These are phyloP conservation scores for Acheta domesticus DNA, from an alignment of 2,888 invertebrate genomes.

Conservation along the genomic window DNA sequence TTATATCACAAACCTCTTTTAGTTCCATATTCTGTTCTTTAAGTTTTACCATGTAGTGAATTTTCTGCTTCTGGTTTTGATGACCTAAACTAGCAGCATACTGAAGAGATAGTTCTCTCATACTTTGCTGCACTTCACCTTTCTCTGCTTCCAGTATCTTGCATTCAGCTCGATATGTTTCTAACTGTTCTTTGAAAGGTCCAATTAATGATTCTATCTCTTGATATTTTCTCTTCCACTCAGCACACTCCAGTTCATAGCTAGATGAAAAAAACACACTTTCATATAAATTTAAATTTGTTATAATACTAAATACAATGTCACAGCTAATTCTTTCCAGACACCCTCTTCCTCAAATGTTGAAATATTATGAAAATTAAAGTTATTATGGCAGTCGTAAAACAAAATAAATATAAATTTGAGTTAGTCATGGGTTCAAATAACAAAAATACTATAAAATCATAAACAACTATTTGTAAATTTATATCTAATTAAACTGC, in stretches of 20 bases:
- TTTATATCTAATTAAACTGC: too few species aligned
- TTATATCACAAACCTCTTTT: conserved; percentile 47
- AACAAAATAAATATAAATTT: too few species aligned
- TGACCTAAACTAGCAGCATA: conserved; percentile 61
- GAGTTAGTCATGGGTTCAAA: too few species aligned
- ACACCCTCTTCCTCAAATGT: too few species aligned
- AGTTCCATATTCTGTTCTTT: conserved; percentile 50
- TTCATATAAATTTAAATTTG: not conserved
- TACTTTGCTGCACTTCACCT: conserved; percentile 49
- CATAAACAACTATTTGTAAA: too few species aligned
- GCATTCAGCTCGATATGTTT: conserved; percentile 51
- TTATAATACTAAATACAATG: too few species aligned
- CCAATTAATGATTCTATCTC: conserved; percentile 45
- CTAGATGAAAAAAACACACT: too few species aligned
- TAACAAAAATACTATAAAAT: too few species aligned
- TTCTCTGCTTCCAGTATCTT: conserved; percentile 46
- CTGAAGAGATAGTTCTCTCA: conserved; percentile 54
- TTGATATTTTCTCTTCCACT: conserved; percentile 41
- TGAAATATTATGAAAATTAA: too few species aligned
- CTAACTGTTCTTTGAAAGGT: conserved; percentile 50
- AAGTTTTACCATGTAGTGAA: conserved; percentile 54
- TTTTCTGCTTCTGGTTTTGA: conserved; percentile 63
- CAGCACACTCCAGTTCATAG: conserved; percentile 24
- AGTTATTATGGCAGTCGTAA: too few species aligned
- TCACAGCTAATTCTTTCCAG: too few species aligned